Base-by-base conservation (phyloP, 2,888 invertebrate genomes). In the Xanthorhoe designata region DNA sequence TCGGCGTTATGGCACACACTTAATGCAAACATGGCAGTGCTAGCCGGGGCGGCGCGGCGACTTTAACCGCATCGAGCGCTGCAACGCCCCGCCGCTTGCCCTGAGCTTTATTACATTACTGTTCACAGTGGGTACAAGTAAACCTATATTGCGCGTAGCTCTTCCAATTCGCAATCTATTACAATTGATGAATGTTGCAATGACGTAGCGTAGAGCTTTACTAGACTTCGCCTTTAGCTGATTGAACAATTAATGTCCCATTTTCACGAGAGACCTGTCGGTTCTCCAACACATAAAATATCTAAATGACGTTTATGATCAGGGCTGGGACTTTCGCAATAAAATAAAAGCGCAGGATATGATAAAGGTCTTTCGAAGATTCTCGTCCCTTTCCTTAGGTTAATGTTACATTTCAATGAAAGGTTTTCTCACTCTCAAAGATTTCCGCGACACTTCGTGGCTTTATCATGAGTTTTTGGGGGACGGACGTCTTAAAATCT, bases 21-120 rank as follows among this genome's bases (percentile, higher is more conserved):
- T 83, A 85, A 84, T 86, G 81, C 80, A 85, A 83, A 78, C 79
- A 79, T 70, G 70, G 71, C 71, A 75, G 79, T 83, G 77, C 81
- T 84, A 84, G 84, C 74, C 81, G 70, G 59, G 77, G 79, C 79
- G 76, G 66, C 76, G 72, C 81, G 70, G 60, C 78, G 79, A 69
- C 74, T 70, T 67, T 71, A 47, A 49, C 65, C 64, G 70, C 72
- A 63, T 49, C 70, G 68, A 65, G 73, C 71, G 63, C 63, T 75
- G 72, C 58, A 35, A 58, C 32, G 49, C 32, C 29, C 2, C 52
- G 17, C 47, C 32, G 61, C 72, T 75, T 70, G 68, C 68, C 61
- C 61, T 67, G 65, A 61, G 66, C 71, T 75, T 72, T 75, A 77
- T 77, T 75, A 74, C 71, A 75, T 77, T 78, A 76, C 58, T 52